phyloP scores from a whole-genome alignment of 1,140 invertebrate genomes.

The Leguminivora glycinivorella region DNA sequence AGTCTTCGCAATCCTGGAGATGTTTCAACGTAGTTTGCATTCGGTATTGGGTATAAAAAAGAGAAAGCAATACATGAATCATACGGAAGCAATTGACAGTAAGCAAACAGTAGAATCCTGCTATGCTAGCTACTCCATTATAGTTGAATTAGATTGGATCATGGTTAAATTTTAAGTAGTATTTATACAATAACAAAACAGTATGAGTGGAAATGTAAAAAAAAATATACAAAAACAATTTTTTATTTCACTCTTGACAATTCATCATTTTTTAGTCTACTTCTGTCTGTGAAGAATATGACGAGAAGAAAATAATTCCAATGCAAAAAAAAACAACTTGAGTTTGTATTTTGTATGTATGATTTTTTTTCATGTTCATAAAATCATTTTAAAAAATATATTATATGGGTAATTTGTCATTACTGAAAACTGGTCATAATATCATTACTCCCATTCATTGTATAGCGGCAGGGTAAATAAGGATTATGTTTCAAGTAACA shows the following conservation, averaged over 20 bases:
- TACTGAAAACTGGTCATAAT: background rate
- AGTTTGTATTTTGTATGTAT: too few species aligned
- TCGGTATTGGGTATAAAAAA: slow-evolving; percentile 43
- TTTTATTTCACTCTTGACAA: too few species aligned
- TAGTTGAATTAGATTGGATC: background rate
- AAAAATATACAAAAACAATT: background rate
- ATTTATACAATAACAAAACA: background rate
- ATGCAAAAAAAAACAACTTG: too few species aligned
- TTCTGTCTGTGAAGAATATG: too few species aligned
- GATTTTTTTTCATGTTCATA: background rate
- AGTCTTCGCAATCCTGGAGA: slow-evolving; percentile 98
- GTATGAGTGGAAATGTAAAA: background rate
- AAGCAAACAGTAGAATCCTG: slow-evolving; percentile 63
- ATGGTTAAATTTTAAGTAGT: background rate
- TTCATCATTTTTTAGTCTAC: too few species aligned
- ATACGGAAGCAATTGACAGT: slow-evolving; percentile 66
- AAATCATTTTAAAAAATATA: background rate
- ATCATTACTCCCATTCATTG: background rate
- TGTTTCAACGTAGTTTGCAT: slow-evolving; percentile 48
- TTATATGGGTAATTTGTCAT: too few species aligned
- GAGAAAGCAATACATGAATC: slow-evolving; percentile 60
- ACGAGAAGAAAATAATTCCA: too few species aligned
- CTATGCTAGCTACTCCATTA: slow-evolving; percentile 34
- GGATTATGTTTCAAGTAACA: slow-evolving; percentile 18
- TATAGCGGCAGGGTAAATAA: background rate